Evolutionary conservation across 2,888 invertebrate species (phyloP), one percentile per base, ranked within the genome.

Genomic region (Auanema freiburgensis): DNA sequence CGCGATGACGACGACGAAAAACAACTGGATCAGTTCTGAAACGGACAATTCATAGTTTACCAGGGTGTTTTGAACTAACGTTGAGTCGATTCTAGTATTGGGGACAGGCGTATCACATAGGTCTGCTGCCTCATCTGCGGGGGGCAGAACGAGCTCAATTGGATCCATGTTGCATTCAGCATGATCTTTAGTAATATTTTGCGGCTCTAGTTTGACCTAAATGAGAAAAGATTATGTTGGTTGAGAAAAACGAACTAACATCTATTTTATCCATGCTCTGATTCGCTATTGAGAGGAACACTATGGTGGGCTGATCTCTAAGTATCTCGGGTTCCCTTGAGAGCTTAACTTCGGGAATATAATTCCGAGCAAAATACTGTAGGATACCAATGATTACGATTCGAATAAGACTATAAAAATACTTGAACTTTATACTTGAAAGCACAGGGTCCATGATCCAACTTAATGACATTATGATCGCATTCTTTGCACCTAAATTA

Each of bases 331-430:
- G 63, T 21, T 63, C 63, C 5, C 77, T 70, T 11, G 74, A 77
- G 16, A 79, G 57, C 12, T 74, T 66, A 12, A 79, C 66, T 43
- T 78, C 78, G 3, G 79, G 79, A 4, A 77, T 67, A 55, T 66
- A 70, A 42, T 72, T 71, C 12, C 72, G 66, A 16, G 73, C 77
- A 46, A 77, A 75, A 10, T 58, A 65, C 79, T 79, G 59, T 44
- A 72, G 66, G 16, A 41, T 18, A 16, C 44, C 41, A 6, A 3
- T 10, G 43, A 25, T 23, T 51, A 5, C 33, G 8, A 33, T 5
- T 3, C 33, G 49, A 40, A 12, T 6, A n/a, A 1, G 10, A n/a
- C 24, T n/a, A 2, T 44, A 18, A 21, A 46, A 42, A 57, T 8
- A 72, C 72, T n/a, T 65, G 66, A 16, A 72, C 65, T 57, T 72